Conservation (phyloP, 37 sponge, comb jelly and placozoan species). For the Corticium candelabrum region DNA sequence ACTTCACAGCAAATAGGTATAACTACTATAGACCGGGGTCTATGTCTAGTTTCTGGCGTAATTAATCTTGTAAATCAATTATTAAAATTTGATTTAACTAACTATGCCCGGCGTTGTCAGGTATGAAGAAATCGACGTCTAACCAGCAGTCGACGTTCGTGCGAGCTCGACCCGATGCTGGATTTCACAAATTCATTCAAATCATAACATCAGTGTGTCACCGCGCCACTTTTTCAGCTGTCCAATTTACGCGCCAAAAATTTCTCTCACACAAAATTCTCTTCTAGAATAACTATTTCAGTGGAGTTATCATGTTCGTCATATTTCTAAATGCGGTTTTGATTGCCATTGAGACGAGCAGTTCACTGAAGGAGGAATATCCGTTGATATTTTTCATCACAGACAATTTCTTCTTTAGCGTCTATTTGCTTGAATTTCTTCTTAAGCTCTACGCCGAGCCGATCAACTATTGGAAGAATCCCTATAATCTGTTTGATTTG, state of each 20-base stretch:
- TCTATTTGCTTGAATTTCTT: constrained; percentile 52
- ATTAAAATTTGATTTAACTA: too few relatives aligned
- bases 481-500: constrained; percentile 77
- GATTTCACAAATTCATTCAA: background rate
- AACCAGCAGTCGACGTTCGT: too few relatives aligned
- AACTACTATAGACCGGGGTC: too few relatives aligned
- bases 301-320: constrained; percentile 36
- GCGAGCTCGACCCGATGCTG: constrained; percentile 1
- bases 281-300: constrained; percentile 28
- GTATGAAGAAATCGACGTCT: too few relatives aligned
- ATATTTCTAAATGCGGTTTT: constrained; percentile 54
- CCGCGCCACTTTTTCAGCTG: too few relatives aligned
- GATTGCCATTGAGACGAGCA: constrained; percentile 67
- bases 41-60: too few relatives aligned
- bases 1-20: too few relatives aligned
- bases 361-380: constrained; percentile 16
- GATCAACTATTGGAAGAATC: constrained; percentile 60
- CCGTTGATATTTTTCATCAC: constrained; percentile 35
- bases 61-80: too few relatives aligned
- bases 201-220: background rate
- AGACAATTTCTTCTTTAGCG: constrained; percentile 42
- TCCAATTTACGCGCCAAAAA: background rate
- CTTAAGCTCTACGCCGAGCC: constrained; percentile 71
- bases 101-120: too few relatives aligned
- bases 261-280: background rate